phyloP scores from a whole-genome alignment of 2,113 vertebrate species.

The Zosterops hypoxanthus region DNA sequence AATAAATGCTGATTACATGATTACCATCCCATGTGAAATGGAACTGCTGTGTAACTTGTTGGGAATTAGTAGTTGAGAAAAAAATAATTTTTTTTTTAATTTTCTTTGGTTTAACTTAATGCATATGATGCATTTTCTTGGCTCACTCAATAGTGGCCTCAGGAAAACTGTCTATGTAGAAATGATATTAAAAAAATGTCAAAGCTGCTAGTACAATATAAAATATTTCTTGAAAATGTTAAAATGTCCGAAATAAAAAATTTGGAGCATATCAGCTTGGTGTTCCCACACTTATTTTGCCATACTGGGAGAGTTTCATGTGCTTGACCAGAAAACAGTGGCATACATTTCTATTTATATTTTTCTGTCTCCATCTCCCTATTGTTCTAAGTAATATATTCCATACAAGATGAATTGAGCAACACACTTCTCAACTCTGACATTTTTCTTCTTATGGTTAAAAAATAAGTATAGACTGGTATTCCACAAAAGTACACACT shows the following conservation, averaged over 20 bases:
- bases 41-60: not conserved
- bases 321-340: not conserved
- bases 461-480: slow-evolving; percentile 54
- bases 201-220: not conserved
- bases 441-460: slow-evolving; percentile 28
- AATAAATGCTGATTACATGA: not conserved
- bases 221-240: not conserved
- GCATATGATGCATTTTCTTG: not conserved
- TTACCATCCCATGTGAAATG: not conserved
- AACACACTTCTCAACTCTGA: not conserved
- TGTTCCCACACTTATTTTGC: not conserved
- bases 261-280: not conserved
- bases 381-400: slow-evolving; percentile 3
- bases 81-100: not conserved
- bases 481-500: slow-evolving; percentile 41
- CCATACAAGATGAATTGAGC: not conserved
- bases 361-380: not conserved
- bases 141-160: not conserved
- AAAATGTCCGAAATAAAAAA: not conserved
- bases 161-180: not conserved
- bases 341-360: not conserved
- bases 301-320: not conserved
- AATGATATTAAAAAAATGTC: not conserved
- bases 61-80: not conserved
- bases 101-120: not conserved